Percentiles rank a stretch among this genome's conserved stretches.
These are phyloP conservation scores for Drosophila heteroneura DNA, from an alignment of 2,888 invertebrate species.

Conservation along the genomic window DNA sequence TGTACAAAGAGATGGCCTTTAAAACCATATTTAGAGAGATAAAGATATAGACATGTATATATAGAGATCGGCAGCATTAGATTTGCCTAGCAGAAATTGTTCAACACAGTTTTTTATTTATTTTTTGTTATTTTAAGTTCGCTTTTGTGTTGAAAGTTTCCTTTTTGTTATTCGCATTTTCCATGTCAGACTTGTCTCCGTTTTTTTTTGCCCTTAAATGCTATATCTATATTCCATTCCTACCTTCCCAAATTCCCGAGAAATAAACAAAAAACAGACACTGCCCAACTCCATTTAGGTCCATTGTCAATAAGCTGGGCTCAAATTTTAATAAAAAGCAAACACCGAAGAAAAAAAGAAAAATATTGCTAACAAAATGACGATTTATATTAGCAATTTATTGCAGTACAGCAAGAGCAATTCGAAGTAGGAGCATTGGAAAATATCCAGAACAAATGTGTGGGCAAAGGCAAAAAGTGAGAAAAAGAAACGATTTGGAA, in stretches of 20 bases:
- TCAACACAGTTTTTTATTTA: not conserved
- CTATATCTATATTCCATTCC: not conserved
- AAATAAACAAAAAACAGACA: not conserved
- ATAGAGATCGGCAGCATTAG: not conserved
- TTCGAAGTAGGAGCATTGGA: not conserved
- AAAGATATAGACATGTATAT: not conserved
- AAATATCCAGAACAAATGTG: conserved; percentile 11
- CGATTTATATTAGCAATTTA: conserved; percentile 74
- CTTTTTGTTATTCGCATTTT: not conserved
- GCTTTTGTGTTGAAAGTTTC: not conserved
- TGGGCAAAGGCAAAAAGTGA: not conserved
- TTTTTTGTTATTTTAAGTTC: not conserved
- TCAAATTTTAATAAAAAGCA: conserved; percentile 70
- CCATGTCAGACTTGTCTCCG: not conserved
- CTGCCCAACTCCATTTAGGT: conserved; percentile 8
- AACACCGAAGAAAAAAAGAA: conserved; percentile 60
- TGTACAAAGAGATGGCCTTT: not conserved
- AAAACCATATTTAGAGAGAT: not conserved
- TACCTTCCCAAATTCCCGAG: not conserved
- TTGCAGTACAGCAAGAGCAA: conserved; percentile 41
- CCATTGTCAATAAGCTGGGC: conserved; percentile 46
- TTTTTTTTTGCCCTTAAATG: not conserved
- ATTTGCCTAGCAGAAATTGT: not conserved
- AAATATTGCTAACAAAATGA: not conserved
- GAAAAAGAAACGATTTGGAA: conserved; percentile 56